Evolutionary conservation across 2,113 vertebrate species (phyloP).

Genomic region (Takifugu flavidus): DNA sequence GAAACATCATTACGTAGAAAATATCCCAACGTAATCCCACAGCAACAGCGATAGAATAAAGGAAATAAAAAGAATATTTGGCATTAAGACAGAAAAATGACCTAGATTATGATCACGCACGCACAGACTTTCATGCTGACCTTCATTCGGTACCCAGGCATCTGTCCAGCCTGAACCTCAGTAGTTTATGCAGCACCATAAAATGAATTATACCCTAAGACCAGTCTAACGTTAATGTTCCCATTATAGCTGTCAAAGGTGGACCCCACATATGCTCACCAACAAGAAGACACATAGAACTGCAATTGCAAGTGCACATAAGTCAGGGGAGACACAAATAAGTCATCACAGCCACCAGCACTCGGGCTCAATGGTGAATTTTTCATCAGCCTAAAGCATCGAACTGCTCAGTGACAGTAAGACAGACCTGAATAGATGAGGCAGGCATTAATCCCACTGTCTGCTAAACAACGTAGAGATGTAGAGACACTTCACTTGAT

Average conservation of each 20-base stretch:
- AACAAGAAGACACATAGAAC: too few species aligned
- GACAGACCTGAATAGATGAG: slow-evolving; percentile 4
- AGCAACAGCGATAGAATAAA: neutral
- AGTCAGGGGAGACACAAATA: slow-evolving; percentile 39
- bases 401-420: slow-evolving; percentile 16
- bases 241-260: too few species aligned
- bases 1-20: too few species aligned
- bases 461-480: slow-evolving; percentile 20
- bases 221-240: too few species aligned
- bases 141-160: too few species aligned
- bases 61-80: neutral
- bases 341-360: slow-evolving; percentile 31
- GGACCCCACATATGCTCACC: too few species aligned
- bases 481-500: slow-evolving; percentile 35
- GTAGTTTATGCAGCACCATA: too few species aligned
- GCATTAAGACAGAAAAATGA: slow-evolving; percentile 42
- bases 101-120: slow-evolving; percentile 43
- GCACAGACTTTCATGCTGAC: slow-evolving; percentile 12
- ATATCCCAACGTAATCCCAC: neutral
- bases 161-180: too few species aligned
- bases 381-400: slow-evolving; percentile 34
- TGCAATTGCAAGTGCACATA: slow-evolving; percentile 25
- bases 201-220: too few species aligned
- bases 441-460: slow-evolving; percentile 38
- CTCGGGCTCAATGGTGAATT: slow-evolving; percentile 11